phyloP scores from a whole-genome alignment of 2,888 invertebrate genomes.

The Atrina japonica region DNA sequence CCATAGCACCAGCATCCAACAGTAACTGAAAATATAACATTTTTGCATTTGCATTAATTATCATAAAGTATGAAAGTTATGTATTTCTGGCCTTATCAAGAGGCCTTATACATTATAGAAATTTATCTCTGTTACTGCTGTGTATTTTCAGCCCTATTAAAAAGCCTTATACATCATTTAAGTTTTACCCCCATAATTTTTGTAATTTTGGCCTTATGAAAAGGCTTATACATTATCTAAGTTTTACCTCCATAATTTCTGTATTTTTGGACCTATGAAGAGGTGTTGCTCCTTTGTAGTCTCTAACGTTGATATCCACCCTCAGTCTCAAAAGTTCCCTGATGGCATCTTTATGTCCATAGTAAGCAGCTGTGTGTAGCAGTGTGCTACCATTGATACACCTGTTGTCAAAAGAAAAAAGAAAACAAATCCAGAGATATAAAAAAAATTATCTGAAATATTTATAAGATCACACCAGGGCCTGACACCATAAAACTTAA shows the following conservation, averaged over 20 bases:
- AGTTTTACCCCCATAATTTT: too few relatives aligned
- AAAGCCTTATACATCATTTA: too few relatives aligned
- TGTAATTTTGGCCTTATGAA: too few relatives aligned
- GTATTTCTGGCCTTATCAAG: conserved; percentile 75
- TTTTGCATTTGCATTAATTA: too few relatives aligned
- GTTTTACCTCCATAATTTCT: conserved; percentile 73
- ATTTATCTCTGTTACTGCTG: too few relatives aligned
- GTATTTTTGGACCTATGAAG: conserved; percentile 76
- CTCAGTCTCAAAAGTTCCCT: conserved; percentile 71
- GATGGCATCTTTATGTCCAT: conserved; percentile 69
- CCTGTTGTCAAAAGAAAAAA: too few relatives aligned
- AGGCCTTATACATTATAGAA: conserved; percentile 78
- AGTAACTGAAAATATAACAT: conserved; percentile 60
- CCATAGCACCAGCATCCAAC: conserved; percentile 75
- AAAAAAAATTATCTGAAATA: neutral
- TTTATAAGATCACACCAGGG: too few relatives aligned
- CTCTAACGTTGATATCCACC: conserved; percentile 75
- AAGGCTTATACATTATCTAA: too few relatives aligned
- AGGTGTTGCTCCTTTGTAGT: conserved; percentile 79
- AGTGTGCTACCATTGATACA: conserved; percentile 80
- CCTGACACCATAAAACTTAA: too few relatives aligned
- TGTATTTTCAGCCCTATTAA: too few relatives aligned
- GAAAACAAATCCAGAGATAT: neutral
- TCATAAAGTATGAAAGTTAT: too few relatives aligned
- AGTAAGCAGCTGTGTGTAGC: conserved; percentile 79